Evolutionary conservation across 2,888 invertebrate genomes (phyloP).

Genomic region (Itoplectis maculator): DNA sequence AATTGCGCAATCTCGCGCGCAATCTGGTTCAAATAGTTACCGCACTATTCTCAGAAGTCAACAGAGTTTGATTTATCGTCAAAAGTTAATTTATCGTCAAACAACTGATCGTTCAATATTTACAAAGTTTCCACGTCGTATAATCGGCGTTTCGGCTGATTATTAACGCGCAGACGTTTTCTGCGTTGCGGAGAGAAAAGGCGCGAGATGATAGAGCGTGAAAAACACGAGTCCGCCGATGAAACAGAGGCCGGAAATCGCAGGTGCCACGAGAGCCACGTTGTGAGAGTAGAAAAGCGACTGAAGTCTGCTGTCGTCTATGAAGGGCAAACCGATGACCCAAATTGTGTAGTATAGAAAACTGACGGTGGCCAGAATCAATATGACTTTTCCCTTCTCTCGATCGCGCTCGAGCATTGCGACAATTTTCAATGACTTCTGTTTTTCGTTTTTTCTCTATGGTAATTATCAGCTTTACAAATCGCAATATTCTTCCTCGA

Average conservation of each 20-base stretch:
- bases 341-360: slow-evolving; percentile 88
- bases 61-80: too few species aligned
- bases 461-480: slow-evolving; percentile 23
- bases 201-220: slow-evolving; percentile 86
- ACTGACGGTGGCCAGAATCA: slow-evolving; percentile 85
- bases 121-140: neutral
- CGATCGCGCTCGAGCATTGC: slow-evolving; percentile 85
- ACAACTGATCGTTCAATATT: neutral
- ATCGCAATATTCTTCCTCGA: slow-evolving; percentile 87
- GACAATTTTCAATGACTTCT: neutral
- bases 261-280: slow-evolving; percentile 87
- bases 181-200: slow-evolving; percentile 62
- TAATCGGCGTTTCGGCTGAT: neutral
- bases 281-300: slow-evolving; percentile 77
- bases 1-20: neutral
- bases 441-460: neutral
- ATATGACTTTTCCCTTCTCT: slow-evolving; percentile 86
- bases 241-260: slow-evolving; percentile 87
- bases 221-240: slow-evolving; percentile 89
- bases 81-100: too few species aligned
- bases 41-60: too few species aligned
- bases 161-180: neutral
- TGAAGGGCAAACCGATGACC: slow-evolving; percentile 89
- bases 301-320: slow-evolving; percentile 87
- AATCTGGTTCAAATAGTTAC: too few species aligned